Evolutionary conservation across 2,888 invertebrate species (phyloP).

Genomic region (Muscina levida): DNA sequence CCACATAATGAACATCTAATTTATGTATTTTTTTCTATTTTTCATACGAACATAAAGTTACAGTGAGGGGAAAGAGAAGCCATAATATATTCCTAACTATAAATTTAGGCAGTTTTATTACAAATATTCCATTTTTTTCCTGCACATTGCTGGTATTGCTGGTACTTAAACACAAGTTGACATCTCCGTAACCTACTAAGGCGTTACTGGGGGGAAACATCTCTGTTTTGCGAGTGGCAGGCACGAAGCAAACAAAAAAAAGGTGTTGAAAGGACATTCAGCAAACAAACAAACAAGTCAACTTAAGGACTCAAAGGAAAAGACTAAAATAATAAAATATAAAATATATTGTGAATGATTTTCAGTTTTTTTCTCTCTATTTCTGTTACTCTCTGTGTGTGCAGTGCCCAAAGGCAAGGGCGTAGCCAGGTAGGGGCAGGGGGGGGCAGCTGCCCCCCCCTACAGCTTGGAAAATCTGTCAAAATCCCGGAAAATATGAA

Average conservation of each 20-base stretch:
- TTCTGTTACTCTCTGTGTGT: too few species aligned
- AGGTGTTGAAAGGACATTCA: constrained; percentile 45
- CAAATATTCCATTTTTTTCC: neutral
- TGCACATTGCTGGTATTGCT: neutral
- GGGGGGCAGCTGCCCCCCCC: too few species aligned
- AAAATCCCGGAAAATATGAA: too few species aligned
- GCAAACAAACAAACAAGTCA: neutral
- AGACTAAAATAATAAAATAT: neutral
- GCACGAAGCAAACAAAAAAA: constrained; percentile 7
- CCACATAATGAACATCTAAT: constrained; percentile 17
- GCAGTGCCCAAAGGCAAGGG: too few species aligned
- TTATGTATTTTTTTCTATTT: constrained; percentile 1
- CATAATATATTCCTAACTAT: constrained; percentile 26
- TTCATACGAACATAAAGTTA: too few species aligned
- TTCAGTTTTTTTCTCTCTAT: neutral
- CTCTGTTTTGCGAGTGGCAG: neutral
- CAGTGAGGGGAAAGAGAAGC: too few species aligned
- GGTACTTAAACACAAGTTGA: constrained; percentile 17
- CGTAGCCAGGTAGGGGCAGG: too few species aligned
- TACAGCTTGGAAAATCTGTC: too few species aligned
- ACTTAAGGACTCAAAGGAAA: neutral
- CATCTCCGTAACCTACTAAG: neutral
- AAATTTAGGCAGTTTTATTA: constrained; percentile 11
- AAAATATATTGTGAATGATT: neutral
- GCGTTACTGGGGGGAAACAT: too few species aligned